phyloP scores from a whole-genome alignment of 1,140 invertebrate genomes.

The Phymorhynchus buccinoides region DNA sequence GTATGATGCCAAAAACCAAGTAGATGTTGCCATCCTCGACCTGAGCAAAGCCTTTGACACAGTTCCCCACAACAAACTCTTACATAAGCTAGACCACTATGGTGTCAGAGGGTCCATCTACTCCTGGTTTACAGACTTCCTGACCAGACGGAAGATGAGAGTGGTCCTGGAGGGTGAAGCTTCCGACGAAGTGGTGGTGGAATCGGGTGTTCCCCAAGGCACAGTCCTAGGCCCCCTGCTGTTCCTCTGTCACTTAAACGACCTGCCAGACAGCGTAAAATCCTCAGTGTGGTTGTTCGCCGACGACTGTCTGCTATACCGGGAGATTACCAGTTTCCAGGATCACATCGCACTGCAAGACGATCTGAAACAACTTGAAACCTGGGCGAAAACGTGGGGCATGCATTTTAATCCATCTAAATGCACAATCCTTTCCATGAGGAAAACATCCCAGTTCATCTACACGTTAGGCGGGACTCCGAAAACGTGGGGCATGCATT shows the following conservation, averaged over 20 bases:
- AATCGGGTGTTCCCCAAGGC: neutral
- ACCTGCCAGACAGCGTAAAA: conserved; percentile 42
- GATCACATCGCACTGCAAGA: conserved; percentile 25
- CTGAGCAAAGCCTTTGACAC: neutral
- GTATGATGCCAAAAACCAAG: neutral
- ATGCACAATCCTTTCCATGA: conserved; percentile 41
- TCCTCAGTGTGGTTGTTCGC: conserved; percentile 46
- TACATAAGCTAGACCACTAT: neutral
- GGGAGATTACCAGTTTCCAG: conserved; percentile 13
- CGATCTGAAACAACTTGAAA: conserved; percentile 41
- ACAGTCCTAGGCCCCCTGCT: neutral
- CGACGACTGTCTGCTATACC: conserved; percentile 42
- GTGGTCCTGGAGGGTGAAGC: neutral
- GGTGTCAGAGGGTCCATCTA: neutral
- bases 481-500: no score
- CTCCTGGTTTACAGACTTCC: neutral
- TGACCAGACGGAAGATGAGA: neutral
- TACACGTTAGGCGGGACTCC: no score
- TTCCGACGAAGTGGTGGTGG: neutral
- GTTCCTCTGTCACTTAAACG: conserved; percentile 44
- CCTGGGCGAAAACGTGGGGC: conserved; percentile 41
- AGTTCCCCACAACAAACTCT: neutral
- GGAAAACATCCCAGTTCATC: no score
- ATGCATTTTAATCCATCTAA: conserved; percentile 49
- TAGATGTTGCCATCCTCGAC: neutral